Evolutionary conservation across 1,140 invertebrate species (phyloP).

Genomic region (Ptiloglossa arizonensis): DNA sequence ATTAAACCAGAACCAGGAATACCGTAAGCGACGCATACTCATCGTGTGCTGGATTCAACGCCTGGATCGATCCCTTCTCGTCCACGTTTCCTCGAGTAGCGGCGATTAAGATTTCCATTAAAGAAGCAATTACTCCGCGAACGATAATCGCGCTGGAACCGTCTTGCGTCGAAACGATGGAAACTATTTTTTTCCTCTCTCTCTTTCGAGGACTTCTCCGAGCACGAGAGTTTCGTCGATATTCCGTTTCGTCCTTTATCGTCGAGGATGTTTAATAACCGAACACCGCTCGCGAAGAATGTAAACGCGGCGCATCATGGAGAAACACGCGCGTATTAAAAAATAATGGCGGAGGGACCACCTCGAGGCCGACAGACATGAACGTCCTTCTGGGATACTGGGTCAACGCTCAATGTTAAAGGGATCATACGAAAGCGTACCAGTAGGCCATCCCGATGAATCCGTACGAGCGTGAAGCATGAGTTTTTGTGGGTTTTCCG

Average conservation of each 20-base stretch:
- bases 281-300: too few relatives aligned
- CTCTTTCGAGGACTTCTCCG: too few relatives aligned
- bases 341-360: conserved; percentile 8
- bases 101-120: not conserved
- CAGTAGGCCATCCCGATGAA: conserved; percentile 55
- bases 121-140: not conserved
- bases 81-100: not conserved
- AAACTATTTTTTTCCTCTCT: too few relatives aligned
- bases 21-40: not conserved
- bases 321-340: conserved; percentile 25
- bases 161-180: not conserved
- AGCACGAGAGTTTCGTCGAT: not conserved
- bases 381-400: conserved; percentile 40
- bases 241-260: not conserved
- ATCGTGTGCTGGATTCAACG: not conserved
- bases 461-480: conserved; percentile 35
- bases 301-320: not conserved
- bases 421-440: conserved; percentile 40
- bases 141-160: not conserved
- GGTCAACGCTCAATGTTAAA: conserved; percentile 62
- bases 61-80: not conserved
- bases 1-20: conserved; percentile 27
- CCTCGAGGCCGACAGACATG: conserved; percentile 17
- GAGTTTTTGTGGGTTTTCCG: conserved; percentile 60
- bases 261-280: not conserved